Evolutionary conservation across 2,797 vertebrate genomes (phyloP).

Genomic region (Periophthalmus magnuspinnatus): DNA sequence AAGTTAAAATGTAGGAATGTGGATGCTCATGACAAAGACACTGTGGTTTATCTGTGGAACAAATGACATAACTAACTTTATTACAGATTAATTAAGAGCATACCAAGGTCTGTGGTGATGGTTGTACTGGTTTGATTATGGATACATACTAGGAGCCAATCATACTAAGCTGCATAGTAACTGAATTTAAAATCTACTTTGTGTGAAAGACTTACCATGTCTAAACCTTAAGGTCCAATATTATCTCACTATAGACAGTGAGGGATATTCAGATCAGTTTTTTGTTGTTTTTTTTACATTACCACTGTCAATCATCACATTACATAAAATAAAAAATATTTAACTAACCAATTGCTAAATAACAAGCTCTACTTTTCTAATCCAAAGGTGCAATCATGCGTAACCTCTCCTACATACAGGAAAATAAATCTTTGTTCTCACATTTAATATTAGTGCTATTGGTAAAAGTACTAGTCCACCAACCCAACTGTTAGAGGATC

Average conservation of each 20-base stretch:
- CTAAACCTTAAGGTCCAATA: no score
- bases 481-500: not conserved
- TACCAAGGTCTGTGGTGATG: not conserved
- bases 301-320: not conserved
- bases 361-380: no score
- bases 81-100: conserved; percentile 7
- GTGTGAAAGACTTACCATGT: no score
- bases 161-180: not conserved
- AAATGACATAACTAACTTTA: not conserved
- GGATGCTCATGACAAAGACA: conserved; percentile 38
- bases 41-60: conserved; percentile 22
- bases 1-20: conserved; percentile 57
- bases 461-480: not conserved
- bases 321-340: no score
- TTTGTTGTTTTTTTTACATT: no score
- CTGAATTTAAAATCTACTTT: not conserved
- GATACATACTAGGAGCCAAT: not conserved
- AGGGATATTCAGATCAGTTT: not conserved
- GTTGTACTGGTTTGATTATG: not conserved
- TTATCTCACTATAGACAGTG: not conserved
- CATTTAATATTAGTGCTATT: not conserved
- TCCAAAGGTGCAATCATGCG: not conserved
- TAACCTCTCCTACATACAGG: not conserved
- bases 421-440: not conserved
- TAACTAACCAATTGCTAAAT: no score